phyloP scores from a whole-genome alignment of 2,113 vertebrate species.

The Carassius auratus region DNA sequence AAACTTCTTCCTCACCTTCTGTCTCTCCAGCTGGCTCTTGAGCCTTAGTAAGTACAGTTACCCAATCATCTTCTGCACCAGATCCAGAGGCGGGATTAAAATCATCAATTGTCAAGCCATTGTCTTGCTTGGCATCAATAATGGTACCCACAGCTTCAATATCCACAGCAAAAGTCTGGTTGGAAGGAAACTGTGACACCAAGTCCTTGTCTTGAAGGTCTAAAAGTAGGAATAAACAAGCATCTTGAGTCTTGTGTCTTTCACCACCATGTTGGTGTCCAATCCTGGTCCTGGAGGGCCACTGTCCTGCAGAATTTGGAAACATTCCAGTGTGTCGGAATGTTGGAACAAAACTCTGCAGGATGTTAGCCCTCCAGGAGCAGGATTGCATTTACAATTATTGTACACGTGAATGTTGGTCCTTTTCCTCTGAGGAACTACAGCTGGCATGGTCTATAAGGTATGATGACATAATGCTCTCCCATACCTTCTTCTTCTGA shows the following conservation, averaged over 20 bases:
- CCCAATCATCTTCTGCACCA: slow-evolving; percentile 43
- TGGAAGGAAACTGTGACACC: slow-evolving; percentile 49
- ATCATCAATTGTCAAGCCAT: slow-evolving; percentile 48
- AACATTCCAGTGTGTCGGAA: background rate
- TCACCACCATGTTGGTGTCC: background rate
- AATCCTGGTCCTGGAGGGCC: background rate
- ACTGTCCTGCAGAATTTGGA: background rate
- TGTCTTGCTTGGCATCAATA: slow-evolving; percentile 4
- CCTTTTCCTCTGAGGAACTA: slow-evolving; percentile 62
- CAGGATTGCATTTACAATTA: background rate
- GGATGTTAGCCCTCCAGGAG: background rate
- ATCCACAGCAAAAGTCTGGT: slow-evolving; percentile 35
- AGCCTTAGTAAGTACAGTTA: background rate
- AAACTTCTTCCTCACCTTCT: slow-evolving; percentile 8
- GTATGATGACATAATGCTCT: slow-evolving; percentile 61
- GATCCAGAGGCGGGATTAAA: slow-evolving; percentile 64
- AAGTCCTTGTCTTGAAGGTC: slow-evolving; percentile 65
- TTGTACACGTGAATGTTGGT: background rate
- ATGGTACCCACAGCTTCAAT: slow-evolving; percentile 40
- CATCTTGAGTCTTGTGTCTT: background rate
- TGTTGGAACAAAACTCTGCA: background rate
- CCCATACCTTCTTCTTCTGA: slow-evolving; percentile 31
- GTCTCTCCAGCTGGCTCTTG: slow-evolving; percentile 33
- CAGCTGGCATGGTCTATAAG: slow-evolving; percentile 11
- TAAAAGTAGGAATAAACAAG: slow-evolving; percentile 47